Conservation (phyloP, 2,888 invertebrate species). For the Anthoptus insignis region DNA sequence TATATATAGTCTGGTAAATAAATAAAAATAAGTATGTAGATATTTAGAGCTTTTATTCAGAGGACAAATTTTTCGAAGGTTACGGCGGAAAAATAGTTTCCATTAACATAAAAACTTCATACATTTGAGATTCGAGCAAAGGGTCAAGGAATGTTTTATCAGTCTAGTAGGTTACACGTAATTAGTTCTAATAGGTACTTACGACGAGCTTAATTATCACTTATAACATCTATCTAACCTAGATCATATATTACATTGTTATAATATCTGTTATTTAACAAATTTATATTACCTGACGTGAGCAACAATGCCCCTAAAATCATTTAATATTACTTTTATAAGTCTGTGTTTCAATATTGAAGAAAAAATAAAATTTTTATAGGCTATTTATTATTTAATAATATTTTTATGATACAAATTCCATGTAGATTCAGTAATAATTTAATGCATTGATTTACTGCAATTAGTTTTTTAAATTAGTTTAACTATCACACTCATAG, state of each 20-base stretch:
- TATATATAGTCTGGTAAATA: too few relatives aligned
- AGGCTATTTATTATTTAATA: too few relatives aligned
- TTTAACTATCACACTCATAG: too few relatives aligned
- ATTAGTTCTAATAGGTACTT: background rate
- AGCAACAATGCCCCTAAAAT: background rate
- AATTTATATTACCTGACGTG: background rate
- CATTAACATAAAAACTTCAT: conserved; percentile 30
- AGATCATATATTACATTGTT: background rate
- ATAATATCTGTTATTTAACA: background rate
- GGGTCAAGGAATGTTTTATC: conserved; percentile 55
- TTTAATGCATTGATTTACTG: too few relatives aligned
- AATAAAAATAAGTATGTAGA: too few relatives aligned
- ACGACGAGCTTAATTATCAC: background rate
- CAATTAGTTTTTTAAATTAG: too few relatives aligned
- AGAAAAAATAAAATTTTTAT: too few relatives aligned
- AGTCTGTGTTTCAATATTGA: too few relatives aligned
- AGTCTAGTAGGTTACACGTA: conserved; percentile 47
- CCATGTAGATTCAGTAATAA: too few relatives aligned
- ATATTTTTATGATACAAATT: too few relatives aligned
- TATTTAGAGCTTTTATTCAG: background rate
- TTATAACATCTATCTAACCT: background rate
- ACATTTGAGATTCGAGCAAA: conserved; percentile 47
- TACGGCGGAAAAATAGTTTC: background rate
- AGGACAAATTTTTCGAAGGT: conserved; percentile 26
- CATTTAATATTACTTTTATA: background rate